Conservation (phyloP, 2,797 vertebrate genomes). For the Poeciliopsis presidionis region DNA sequence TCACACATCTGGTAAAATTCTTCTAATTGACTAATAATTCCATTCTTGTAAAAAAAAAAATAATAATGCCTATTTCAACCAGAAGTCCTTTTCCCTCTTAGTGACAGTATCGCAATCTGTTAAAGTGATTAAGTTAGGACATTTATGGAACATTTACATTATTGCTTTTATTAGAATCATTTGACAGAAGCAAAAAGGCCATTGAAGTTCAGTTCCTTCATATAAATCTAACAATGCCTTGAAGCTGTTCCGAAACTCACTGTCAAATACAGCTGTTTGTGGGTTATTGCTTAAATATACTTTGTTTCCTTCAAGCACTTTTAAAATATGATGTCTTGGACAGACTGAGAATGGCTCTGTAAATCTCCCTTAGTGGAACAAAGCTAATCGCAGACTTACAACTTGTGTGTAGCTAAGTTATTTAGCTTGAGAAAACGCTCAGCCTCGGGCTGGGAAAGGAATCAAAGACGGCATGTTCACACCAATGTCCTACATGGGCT, state of each 20-base stretch:
- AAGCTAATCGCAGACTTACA: conserved; percentile 59
- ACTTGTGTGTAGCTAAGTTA: conserved; percentile 57
- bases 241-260: conserved; percentile 58
- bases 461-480: conserved; percentile 46
- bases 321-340: conserved; percentile 60
- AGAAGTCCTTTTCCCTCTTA: conserved; percentile 17
- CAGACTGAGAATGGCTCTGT: conserved; percentile 43
- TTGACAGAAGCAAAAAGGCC: conserved; percentile 51
- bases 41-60: conserved; percentile 31
- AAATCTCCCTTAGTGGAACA: conserved; percentile 58
- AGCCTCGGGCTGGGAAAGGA: conserved; percentile 34
- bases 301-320: conserved; percentile 60
- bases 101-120: conserved; percentile 30
- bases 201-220: conserved; percentile 40
- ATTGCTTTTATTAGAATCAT: conserved; percentile 37
- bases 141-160: conserved; percentile 46
- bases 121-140: conserved; percentile 25
- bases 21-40: conserved; percentile 31
- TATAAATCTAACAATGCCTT: conserved; percentile 50
- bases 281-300: conserved; percentile 67
- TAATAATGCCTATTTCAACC: not conserved
- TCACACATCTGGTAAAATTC: not conserved
- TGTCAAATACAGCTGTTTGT: conserved; percentile 57
- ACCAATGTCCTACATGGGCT: conserved; percentile 41
- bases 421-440: conserved; percentile 57